Evolutionary conservation across 2,888 invertebrate species (phyloP).

Genomic region (Herminia tarsipennalis): DNA sequence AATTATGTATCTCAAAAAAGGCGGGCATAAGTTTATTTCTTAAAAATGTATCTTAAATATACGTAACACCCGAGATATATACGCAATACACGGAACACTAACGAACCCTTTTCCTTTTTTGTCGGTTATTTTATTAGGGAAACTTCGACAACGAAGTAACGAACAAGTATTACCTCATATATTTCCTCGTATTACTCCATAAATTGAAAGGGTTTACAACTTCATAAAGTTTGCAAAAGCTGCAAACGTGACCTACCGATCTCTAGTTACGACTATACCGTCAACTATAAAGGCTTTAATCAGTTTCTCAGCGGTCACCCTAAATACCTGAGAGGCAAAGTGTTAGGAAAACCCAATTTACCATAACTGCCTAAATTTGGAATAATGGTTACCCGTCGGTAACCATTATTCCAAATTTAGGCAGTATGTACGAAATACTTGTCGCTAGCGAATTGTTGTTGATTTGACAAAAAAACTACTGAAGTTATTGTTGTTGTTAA

Average conservation of each 20-base stretch:
- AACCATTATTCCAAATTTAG: background rate
- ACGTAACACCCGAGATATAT: too few species aligned
- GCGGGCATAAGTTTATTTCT: too few species aligned
- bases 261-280: conserved; percentile 23
- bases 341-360: conserved; percentile 20
- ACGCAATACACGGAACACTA: background rate
- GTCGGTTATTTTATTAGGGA: background rate
- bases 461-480: too few species aligned
- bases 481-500: too few species aligned
- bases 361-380: conserved; percentile 24
- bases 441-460: too few species aligned
- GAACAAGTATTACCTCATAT: background rate
- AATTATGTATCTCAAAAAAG: too few species aligned
- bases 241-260: conserved; percentile 7
- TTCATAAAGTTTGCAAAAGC: conserved; percentile 18
- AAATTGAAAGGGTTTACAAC: conserved; percentile 16
- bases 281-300: conserved; percentile 38
- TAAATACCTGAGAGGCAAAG: conserved; percentile 22
- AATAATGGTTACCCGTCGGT: background rate
- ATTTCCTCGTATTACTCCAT: background rate
- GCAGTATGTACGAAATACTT: background rate
- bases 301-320: conserved; percentile 29
- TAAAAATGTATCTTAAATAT: too few species aligned
- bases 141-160: background rate
- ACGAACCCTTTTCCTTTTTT: background rate